Evolutionary conservation across 2,797 vertebrate species (phyloP), one percentile per base, ranked within the genome.

Genomic region (Myoxocephalus aenaeus): DNA sequence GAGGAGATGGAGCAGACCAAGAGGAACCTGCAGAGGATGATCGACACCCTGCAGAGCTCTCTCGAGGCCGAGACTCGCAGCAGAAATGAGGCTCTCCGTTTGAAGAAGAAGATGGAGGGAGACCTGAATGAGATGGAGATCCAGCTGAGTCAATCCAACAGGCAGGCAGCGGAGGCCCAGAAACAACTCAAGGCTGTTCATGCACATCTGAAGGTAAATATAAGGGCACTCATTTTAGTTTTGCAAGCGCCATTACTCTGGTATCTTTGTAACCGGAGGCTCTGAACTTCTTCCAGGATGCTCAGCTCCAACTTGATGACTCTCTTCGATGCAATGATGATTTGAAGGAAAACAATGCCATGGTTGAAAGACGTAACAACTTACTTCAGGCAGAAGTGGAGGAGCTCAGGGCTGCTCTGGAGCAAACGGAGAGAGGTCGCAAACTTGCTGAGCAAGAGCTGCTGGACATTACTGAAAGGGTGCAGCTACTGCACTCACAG

Each of bases 51-150:
- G 66, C 90, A 97, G 94, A 96, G 95, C 53, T 96, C 97, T 18
- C 92, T 96, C 22, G 96, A 97, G 65, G 86, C 92, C 0, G 95
- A 95, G 85, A 72, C 50, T 76, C 95, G 0, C 93, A 97, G 91
- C 95, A 93, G 94, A 77, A 95, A 93, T 72, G 96, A 95, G 92
- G 96, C 94, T 51, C 93, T 91, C n/a, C 92, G 87, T 64, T 44
- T 93, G 80, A 97, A 96, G 75, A 96, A 95, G 87, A 96, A 96
- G 75, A 97, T 97, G 96, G 96, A 97, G 76, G 96, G 96, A 0
- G 96, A 97, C 89, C 96, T 97, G 76, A 97, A 97, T 0, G 96
- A 97, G 92, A 96, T 97, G 96, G 97, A 97, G 91, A 94, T 97
- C 82, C 97, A 97, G 88, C 94, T 97, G 40, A 95, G 91, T 75